phyloP scores from a whole-genome alignment of 2,888 invertebrate species.

The Carpatolechia fugitivella region DNA sequence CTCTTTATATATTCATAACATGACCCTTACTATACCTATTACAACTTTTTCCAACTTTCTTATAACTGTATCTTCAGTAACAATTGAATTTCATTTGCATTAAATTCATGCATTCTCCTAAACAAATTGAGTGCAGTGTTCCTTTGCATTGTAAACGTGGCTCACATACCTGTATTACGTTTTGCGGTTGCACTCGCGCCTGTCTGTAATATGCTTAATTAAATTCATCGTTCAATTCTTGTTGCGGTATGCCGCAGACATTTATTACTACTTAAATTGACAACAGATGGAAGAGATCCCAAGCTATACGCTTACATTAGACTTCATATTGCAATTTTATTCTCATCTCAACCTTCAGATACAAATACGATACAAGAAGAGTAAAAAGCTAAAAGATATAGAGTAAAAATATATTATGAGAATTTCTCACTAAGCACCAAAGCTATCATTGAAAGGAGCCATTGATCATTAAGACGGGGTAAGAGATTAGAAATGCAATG shows the following conservation, averaged over 20 bases:
- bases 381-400: too few species aligned
- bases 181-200: conserved; percentile 41
- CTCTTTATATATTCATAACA: too few species aligned
- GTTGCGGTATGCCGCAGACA: conserved; percentile 46
- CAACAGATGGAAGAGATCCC: conserved; percentile 32
- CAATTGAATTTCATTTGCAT: conserved; percentile 33
- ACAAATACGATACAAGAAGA: too few species aligned
- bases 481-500: conserved; percentile 48
- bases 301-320: not conserved
- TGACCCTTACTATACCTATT: not conserved
- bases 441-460: conserved; percentile 18
- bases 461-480: conserved; percentile 41
- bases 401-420: too few species aligned
- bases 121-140: conserved; percentile 26
- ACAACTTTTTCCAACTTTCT: not conserved
- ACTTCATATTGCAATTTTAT: too few species aligned
- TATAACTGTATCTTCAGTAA: conserved; percentile 7
- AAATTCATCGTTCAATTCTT: conserved; percentile 45
- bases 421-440: not conserved
- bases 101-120: conserved; percentile 32
- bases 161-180: conserved; percentile 33
- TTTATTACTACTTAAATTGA: conserved; percentile 44
- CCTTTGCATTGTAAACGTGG: conserved; percentile 28
- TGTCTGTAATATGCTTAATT: conserved; percentile 45
- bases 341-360: not conserved